These are phyloP conservation scores for Conger conger DNA, from an alignment of 2,113 vertebrate species.

Conservation along the genomic window DNA sequence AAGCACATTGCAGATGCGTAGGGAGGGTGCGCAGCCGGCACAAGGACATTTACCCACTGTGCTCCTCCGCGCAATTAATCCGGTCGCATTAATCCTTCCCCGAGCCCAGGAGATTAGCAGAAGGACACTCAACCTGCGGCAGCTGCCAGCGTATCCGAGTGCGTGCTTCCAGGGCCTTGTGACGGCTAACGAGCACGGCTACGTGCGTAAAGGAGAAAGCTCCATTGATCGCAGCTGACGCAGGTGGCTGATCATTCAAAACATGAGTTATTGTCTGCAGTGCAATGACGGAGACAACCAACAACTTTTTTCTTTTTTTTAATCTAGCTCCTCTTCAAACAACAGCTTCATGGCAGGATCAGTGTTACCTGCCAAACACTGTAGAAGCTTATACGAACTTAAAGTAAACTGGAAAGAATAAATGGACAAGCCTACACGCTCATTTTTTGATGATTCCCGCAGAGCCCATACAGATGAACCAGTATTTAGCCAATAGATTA, in stretches of 20 bases:
- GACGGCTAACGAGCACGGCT: neutral
- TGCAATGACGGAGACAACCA: neutral
- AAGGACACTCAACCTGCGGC: conserved; percentile 17
- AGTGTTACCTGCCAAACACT: neutral
- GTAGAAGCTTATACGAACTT: neutral
- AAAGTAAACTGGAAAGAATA: too few species aligned
- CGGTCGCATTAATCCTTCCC: neutral
- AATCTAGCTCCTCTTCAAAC: too few species aligned
- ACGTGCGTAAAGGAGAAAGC: neutral
- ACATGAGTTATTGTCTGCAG: neutral
- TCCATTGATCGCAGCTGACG: neutral
- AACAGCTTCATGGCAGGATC: neutral
- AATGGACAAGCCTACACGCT: too few species aligned
- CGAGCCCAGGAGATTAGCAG: conserved; percentile 17
- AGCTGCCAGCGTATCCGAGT: neutral
- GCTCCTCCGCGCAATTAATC: neutral
- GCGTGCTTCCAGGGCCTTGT: neutral
- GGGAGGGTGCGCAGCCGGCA: too few species aligned
- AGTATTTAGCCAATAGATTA: neutral
- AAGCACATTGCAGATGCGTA: neutral
- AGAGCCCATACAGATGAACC: neutral
- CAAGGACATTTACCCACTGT: neutral
- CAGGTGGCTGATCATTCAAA: neutral
- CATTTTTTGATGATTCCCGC: neutral
- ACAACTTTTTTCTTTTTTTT: too few species aligned